phyloP scores from a whole-genome alignment of 2,888 invertebrate genomes.

The Epiblema foenella region DNA sequence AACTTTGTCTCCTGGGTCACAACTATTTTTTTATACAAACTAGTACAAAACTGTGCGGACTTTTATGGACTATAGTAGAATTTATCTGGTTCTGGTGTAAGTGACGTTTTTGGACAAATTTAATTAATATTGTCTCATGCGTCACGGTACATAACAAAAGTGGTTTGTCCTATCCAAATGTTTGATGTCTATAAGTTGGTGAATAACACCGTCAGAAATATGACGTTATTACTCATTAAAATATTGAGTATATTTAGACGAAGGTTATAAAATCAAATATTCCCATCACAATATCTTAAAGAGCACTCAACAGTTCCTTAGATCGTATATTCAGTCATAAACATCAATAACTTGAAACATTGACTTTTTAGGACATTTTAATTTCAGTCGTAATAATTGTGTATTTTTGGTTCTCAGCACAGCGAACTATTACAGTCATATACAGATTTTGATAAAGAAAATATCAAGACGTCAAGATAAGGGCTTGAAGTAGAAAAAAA shows the following conservation, averaged over 20 bases:
- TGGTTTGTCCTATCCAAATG: neutral
- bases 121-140: neutral
- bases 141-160: neutral
- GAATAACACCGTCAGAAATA: no score
- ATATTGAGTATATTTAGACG: neutral
- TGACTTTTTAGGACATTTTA: neutral
- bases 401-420: neutral
- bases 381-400: neutral
- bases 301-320: neutral
- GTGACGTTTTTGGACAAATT: neutral
- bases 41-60: no score
- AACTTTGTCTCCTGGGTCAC: neutral
- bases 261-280: neutral
- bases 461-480: neutral
- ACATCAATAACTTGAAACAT: no score
- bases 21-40: neutral
- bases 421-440: conserved; percentile 12
- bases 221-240: neutral
- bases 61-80: no score
- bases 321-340: neutral
- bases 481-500: neutral
- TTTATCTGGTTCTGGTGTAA: no score
- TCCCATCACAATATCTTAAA: neutral
- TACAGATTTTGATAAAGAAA: neutral
- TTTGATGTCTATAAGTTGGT: neutral